Percentiles rank a stretch among this genome's conserved stretches.
phyloP scores from a whole-genome alignment of 2,888 invertebrate genomes.

The Allygus modestus region DNA sequence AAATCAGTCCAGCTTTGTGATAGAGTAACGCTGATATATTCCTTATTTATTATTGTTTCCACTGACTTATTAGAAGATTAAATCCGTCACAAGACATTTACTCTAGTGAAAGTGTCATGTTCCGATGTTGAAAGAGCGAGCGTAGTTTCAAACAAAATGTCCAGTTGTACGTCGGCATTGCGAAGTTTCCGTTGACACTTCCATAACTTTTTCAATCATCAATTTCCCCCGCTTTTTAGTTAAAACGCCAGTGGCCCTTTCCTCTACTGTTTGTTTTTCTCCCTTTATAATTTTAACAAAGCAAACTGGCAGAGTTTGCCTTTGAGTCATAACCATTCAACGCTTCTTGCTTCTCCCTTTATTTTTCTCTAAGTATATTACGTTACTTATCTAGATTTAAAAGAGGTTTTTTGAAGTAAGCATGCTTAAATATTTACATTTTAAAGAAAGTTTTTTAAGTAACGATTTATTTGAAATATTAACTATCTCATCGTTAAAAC shows the following conservation, averaged over 20 bases:
- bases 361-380: neutral
- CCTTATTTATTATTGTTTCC: too few species aligned
- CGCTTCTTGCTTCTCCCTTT: neutral
- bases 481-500: too few species aligned
- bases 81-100: too few species aligned
- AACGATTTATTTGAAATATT: too few species aligned
- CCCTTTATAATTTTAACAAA: slow-evolving; percentile 23
- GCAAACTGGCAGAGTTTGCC: slow-evolving; percentile 3
- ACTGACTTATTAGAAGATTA: too few species aligned
- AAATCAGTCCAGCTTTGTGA: too few species aligned
- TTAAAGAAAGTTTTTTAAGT: too few species aligned
- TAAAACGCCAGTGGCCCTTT: slow-evolving; percentile 3
- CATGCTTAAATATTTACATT: too few species aligned
- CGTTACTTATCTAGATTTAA: neutral
- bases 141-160: neutral
- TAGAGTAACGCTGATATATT: too few species aligned
- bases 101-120: too few species aligned
- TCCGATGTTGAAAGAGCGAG: neutral
- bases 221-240: slow-evolving; percentile 32
- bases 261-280: neutral
- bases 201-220: slow-evolving; percentile 45
- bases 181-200: slow-evolving; percentile 21
- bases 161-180: neutral
- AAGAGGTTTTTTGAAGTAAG: too few species aligned
- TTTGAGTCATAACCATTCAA: slow-evolving; percentile 13